A percentile compares a stretch with the other conserved stretches of the same genome.
These are phyloP conservation scores for Tinamus guttatus DNA, from an alignment of 2,113 vertebrate genomes.

Conservation along the genomic window DNA sequence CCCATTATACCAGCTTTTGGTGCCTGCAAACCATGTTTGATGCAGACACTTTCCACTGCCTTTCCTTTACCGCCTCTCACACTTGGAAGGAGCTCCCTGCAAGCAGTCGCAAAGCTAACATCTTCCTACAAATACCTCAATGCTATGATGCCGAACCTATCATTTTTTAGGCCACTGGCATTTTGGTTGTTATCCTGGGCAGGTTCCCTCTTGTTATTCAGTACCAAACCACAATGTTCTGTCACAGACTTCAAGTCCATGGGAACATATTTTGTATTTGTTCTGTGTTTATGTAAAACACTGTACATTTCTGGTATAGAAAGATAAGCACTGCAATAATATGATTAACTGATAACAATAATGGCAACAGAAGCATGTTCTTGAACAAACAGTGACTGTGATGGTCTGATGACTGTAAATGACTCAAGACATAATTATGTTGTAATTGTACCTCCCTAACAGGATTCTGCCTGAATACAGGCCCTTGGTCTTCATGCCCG, in stretches of 20 bases:
- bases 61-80: not conserved
- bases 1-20: not conserved
- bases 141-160: not conserved
- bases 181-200: not conserved
- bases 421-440: not conserved
- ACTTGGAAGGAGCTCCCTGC: not conserved
- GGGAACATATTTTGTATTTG: not conserved
- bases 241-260: not conserved
- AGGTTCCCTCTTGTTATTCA: not conserved
- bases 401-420: not conserved
- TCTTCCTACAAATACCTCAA: not conserved
- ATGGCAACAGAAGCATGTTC: not conserved
- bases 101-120: not conserved
- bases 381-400: not conserved
- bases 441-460: not conserved
- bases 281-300: not conserved
- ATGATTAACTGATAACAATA: not conserved
- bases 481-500: not conserved
- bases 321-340: not conserved
- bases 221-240: not conserved
- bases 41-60: not conserved
- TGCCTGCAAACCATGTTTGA: not conserved
- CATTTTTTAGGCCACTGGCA: not conserved
- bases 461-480: not conserved
- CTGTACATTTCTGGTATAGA: not conserved